Evolutionary conservation across 2,113 vertebrate species (phyloP), one percentile per base, ranked within the genome.

Genomic region (Cercopithecus mona): DNA sequence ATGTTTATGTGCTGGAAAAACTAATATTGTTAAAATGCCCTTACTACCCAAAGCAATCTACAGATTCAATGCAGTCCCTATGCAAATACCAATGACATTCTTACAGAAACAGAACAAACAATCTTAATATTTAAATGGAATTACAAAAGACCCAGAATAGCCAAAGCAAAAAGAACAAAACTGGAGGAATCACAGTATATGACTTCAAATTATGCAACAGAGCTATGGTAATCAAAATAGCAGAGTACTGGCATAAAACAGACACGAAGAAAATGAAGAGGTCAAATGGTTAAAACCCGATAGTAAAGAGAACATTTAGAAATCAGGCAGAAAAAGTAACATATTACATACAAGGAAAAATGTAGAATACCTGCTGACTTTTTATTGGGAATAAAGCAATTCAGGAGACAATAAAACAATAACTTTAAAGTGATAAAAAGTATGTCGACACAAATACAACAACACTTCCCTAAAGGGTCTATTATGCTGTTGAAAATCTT

Each of bases 401-500:
- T 12, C 27, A 88, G 72, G 66, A 32, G 43, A 84, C 52, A 88
- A 84, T 43, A 13, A 95, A 80, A 75, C 18, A 88, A 59, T 43
- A 80, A 18, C 80, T 72, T 94, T 48, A 93, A 86, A 32, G 22
- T 87, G 32, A 78, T 59, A 68, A 78, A 72, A 91, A 81, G 17
- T 16, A 75, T 59, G 20, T 30, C 52, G 57, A 75, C 11, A 78
- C 43, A 91, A 94, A 79, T 48, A 59, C 35, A 93, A 45, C 20
- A 92, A 52, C 25, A 2, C 23, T 76, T 86, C 6, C 93, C 25
- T 23, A 84, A 92, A 85, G 18, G 17, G 25, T 75, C 43, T 18
- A 68, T n/a, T 70, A 81, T 30, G 52, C 55, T 92, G n/a, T 48
- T 52, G 45, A 97, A 81, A 94, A 59, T 92, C 23, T 55, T 75